Evolutionary conservation across 2,797 vertebrate species (phyloP).

Genomic region (Sphenodon punctatus): DNA sequence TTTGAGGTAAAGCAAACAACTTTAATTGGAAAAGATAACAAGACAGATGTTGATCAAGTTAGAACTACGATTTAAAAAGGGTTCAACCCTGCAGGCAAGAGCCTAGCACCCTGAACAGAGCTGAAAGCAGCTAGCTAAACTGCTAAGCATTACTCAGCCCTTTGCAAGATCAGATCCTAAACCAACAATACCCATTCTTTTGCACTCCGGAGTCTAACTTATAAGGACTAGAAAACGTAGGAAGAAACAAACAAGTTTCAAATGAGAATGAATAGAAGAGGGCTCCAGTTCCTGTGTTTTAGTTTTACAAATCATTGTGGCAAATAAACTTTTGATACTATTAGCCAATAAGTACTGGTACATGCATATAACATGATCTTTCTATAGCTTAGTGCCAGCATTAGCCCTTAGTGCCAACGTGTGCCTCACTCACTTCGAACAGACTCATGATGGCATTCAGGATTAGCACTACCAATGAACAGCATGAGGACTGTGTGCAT

Average conservation of each 20-base stretch:
- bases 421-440: too few species aligned
- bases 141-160: neutral
- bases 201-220: neutral
- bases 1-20: neutral
- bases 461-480: too few species aligned
- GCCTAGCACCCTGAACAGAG: neutral
- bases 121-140: neutral
- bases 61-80: neutral
- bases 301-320: neutral
- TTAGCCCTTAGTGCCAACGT: too few species aligned
- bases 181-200: neutral
- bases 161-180: neutral
- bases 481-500: neutral
- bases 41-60: neutral
- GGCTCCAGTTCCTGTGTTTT: neutral
- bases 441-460: too few species aligned
- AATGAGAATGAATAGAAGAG: neutral
- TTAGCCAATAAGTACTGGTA: too few species aligned
- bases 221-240: neutral
- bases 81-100: neutral
- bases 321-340: too few species aligned
- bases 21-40: neutral
- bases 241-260: neutral
- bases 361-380: too few species aligned
- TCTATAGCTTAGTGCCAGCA: too few species aligned